Base-by-base conservation (phyloP, 2,888 invertebrate species). In the Idaea aversata region DNA sequence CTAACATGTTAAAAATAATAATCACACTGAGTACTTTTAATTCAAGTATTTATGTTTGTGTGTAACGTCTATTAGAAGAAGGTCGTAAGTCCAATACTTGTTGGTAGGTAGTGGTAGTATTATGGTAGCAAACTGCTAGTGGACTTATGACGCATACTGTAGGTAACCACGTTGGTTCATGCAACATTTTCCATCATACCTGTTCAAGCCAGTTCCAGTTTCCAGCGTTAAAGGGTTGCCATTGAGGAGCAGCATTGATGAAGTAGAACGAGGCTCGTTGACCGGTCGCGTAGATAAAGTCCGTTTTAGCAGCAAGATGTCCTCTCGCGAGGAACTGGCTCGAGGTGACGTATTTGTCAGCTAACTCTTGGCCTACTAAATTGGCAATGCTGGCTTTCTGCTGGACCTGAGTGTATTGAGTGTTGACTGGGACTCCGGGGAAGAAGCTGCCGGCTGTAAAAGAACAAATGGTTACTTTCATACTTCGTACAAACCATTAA, bases 181-280 rank as follows among this genome's bases (percentile, higher is more conserved):
- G 47, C 4, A 13, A 10, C 2, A 59, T 15, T 62, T 25, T 35
- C 15, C 34, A 16, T 36, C 5, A 67, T 65, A 88, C 89, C 73
- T 82, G 85, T 75, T 94, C 94, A n/a, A 94, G 79, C 65, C 76
- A 82, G 80, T 92, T 90, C 94, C 94, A 95, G 79, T 94, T 94
- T n/a, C 94, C 94, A 66, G 84, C 93, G 71, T 95, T 95, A 75
- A 95, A 94, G 0, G 88, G 88, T 66, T 95, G 94, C 95, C 95
- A 96, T 72, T 96, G 96, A 0, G 95, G 95, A 0, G 94, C 94
- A 0, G 93, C 93, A 76, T 96, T 96, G 63, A 95, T 85, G 76
- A 94, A 95, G 81, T 94, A 94, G 82, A 95, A 95, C 0, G 94
- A 94, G 0, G 94, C 82, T 0, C 90, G 85, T 74, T 95, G 95